Evolutionary conservation across 1,140 invertebrate genomes (phyloP).

Genomic region (Onthophagus taurus): DNA sequence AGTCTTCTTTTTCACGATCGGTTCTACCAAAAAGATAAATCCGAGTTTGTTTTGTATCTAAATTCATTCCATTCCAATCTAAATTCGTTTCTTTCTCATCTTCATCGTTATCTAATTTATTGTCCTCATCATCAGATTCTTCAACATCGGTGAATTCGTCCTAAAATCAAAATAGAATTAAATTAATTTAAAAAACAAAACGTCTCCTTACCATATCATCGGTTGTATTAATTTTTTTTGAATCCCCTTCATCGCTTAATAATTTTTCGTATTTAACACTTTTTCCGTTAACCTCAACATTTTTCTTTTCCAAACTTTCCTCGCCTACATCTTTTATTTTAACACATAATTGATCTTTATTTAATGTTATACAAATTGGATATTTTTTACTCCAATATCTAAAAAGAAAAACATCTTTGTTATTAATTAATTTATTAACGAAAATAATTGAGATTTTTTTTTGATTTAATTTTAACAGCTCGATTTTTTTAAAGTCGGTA

Average conservation of each 20-base stretch:
- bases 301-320: slow-evolving; percentile 11
- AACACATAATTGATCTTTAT: slow-evolving; percentile 33
- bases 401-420: slow-evolving; percentile 24
- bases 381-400: slow-evolving; percentile 89
- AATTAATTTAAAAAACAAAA: neutral
- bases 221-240: neutral
- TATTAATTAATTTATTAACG: slow-evolving; percentile 1
- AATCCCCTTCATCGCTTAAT: neutral
- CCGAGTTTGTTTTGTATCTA: slow-evolving; percentile 31
- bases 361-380: slow-evolving; percentile 63
- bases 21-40: slow-evolving; percentile 70
- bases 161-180: neutral
- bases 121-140: slow-evolving; percentile 30
- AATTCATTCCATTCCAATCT: slow-evolving; percentile 2
- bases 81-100: neutral
- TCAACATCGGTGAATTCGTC: no score
- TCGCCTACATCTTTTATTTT: slow-evolving; percentile 14
- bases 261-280: slow-evolving; percentile 8
- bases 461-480: no score
- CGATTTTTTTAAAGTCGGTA: no score
- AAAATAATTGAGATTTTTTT: slow-evolving; percentile 11
- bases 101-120: slow-evolving; percentile 24
- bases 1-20: slow-evolving; percentile 82
- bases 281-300: slow-evolving; percentile 11
- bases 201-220: neutral